Evolutionary conservation across 2,797 vertebrate genomes (phyloP).

Genomic region (Danio albolineatus): DNA sequence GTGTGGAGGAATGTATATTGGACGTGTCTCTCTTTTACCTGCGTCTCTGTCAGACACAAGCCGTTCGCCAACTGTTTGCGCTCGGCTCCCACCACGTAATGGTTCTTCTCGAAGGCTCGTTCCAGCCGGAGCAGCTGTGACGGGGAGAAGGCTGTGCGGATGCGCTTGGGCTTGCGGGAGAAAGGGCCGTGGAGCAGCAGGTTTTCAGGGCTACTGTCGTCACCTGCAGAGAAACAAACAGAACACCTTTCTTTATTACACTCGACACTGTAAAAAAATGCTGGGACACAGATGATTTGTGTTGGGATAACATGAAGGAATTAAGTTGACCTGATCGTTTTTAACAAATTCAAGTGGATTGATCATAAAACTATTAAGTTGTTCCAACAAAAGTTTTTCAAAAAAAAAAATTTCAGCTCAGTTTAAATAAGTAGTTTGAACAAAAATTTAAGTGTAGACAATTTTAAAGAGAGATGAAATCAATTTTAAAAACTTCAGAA

Average conservation of each 20-base stretch:
- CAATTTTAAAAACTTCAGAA: not conserved
- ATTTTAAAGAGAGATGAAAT: not conserved
- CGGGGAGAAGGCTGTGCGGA: slow-evolving; percentile 68
- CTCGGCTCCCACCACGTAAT: slow-evolving; percentile 74
- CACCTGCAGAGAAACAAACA: slow-evolving; percentile 60
- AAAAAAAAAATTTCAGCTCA: too few species aligned
- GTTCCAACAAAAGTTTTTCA: too few species aligned
- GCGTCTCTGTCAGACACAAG: slow-evolving; percentile 72
- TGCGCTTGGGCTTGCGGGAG: slow-evolving; percentile 70
- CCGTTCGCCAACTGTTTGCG: slow-evolving; percentile 72
- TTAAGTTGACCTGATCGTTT: too few species aligned
- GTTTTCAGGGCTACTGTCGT: slow-evolving; percentile 69
- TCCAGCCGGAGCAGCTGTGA: slow-evolving; percentile 71
- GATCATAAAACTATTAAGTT: too few species aligned
- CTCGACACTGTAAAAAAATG: not conserved
- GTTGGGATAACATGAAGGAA: too few species aligned
- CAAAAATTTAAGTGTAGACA: not conserved
- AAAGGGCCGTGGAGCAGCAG: slow-evolving; percentile 68
- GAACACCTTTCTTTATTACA: not conserved
- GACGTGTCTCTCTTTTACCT: slow-evolving; percentile 59
- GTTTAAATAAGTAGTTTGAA: too few species aligned
- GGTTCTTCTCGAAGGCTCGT: slow-evolving; percentile 72
- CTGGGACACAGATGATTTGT: too few species aligned
- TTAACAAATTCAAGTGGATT: too few species aligned
- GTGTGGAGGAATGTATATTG: slow-evolving; percentile 42